Evolutionary conservation across 2,888 invertebrate species (phyloP).

Genomic region (Therioaphis trifolii): DNA sequence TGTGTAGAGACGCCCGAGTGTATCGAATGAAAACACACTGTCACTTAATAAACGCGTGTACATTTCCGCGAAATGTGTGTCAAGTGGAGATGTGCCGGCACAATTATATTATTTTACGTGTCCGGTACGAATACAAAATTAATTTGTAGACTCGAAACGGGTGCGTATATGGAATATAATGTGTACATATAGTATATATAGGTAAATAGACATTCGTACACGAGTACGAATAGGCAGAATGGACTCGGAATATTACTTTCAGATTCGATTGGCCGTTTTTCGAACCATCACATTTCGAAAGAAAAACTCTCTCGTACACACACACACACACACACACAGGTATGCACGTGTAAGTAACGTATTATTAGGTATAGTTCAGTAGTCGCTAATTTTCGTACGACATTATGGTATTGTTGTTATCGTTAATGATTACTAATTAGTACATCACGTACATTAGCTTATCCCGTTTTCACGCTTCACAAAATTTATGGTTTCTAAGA

Average conservation of each 20-base stretch:
- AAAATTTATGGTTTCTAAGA: neutral
- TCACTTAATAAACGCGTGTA: slow-evolving; percentile 14
- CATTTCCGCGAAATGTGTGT: slow-evolving; percentile 30
- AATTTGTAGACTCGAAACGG: slow-evolving; percentile 19
- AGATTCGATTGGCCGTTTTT: neutral
- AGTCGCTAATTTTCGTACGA: neutral
- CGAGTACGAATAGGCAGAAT: neutral
- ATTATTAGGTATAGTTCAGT: neutral
- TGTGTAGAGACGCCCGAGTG: neutral
- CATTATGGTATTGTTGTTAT: too few relatives aligned
- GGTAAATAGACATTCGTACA: too few relatives aligned
- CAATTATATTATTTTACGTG: slow-evolving; percentile 14
- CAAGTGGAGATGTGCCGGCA: slow-evolving; percentile 32
- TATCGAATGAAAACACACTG: slow-evolving; percentile 51
- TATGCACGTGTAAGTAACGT: too few relatives aligned
- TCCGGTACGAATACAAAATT: slow-evolving; percentile 31
- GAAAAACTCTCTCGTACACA: neutral
- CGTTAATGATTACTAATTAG: too few relatives aligned
- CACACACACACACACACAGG: too few relatives aligned
- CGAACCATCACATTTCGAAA: neutral
- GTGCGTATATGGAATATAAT: neutral
- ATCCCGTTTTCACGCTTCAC: neutral
- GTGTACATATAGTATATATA: neutral
- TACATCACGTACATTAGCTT: too few relatives aligned
- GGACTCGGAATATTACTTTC: slow-evolving; percentile 12